Conservation (phyloP, 2,888 invertebrate genomes). For the Lissocephala sabroskyi region DNA sequence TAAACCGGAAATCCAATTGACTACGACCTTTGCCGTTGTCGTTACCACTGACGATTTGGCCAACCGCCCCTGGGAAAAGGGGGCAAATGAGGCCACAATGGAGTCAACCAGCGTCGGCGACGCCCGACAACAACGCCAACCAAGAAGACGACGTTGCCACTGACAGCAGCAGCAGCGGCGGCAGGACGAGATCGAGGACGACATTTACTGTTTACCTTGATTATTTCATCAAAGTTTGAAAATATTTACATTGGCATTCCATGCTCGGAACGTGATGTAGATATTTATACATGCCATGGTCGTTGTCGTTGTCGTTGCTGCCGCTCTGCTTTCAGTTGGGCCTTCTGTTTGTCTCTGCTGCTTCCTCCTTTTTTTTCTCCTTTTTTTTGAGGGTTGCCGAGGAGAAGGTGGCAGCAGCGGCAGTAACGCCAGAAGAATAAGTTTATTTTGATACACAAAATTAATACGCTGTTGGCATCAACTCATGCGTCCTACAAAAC, state of each 20-base stretch:
- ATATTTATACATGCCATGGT: constrained; percentile 52
- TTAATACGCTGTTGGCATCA: constrained; percentile 62
- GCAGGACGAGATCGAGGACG: constrained; percentile 20
- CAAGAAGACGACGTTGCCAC: constrained; percentile 20
- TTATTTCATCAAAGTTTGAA: constrained; percentile 61
- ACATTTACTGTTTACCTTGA: constrained; percentile 61
- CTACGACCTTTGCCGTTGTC: no score
- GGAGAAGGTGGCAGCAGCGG: constrained; percentile 9
- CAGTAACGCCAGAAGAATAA: constrained; percentile 36
- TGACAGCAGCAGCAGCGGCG: no score
- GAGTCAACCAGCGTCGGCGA: no score
- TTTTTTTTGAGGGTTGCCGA: constrained; percentile 15
- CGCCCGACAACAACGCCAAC: constrained; percentile 5
- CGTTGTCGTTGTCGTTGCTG: neutral
- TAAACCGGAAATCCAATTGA: no score
- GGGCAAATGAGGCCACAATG: no score
- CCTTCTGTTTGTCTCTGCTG: neutral
- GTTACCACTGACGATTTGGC: no score
- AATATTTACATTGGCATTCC: constrained; percentile 59
- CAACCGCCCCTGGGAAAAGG: no score
- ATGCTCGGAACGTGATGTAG: constrained; percentile 61
- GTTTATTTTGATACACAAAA: constrained; percentile 63
- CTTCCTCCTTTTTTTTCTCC: constrained; percentile 1
- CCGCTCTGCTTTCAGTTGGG: neutral
- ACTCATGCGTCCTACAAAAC: constrained; percentile 38